Evolutionary conservation across 2,888 invertebrate species (phyloP), one percentile per base, ranked within the genome.

Genomic region (Ptychoptera albimana): DNA sequence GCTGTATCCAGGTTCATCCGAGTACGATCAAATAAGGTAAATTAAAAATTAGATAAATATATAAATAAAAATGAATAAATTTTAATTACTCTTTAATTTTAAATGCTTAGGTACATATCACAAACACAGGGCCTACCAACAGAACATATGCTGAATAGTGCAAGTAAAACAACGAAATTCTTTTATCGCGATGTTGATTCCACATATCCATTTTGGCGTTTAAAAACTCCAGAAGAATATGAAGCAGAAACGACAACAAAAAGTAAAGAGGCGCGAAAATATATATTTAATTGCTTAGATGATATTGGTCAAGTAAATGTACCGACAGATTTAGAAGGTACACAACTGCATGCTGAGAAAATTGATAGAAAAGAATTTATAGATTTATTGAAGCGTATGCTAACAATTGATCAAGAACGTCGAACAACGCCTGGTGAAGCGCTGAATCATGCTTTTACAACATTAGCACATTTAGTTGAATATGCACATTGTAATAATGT

Each of bases 201-300:
- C 55, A 84, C 84, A 14, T 83, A 85, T 64, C 84, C 85, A 42
- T 84, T 85, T 67, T 85, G 85, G 85, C 69, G 84, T 55, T 67
- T 82, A 48, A 84, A 96, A 79, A 93, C 93, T 16, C 93, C 94
- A 15, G 97, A 97, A 64, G 98, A 99, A 66, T 93, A 96, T 66
- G 97, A 98, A 68, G 80, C 84, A 11, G 96, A 96, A 70, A 96
- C 94, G 40, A 89, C 89, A 51, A 92, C 94, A 57, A 96, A 96
- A 70, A 94, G 96, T 51, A 99, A 98, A 71, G 98, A 99, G 71
- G 97, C 97, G 5, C 72, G 98, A 58, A 98, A 99, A 67, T 99
- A 98, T 67, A 96, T 98, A 57, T 98, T 99, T 69, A 97, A 97
- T 70, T 94, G 94, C 68, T 74, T 99, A 54, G 98, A 99, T 61